phyloP scores from a whole-genome alignment of 2,888 invertebrate species.

The Aleiodes alternator region DNA sequence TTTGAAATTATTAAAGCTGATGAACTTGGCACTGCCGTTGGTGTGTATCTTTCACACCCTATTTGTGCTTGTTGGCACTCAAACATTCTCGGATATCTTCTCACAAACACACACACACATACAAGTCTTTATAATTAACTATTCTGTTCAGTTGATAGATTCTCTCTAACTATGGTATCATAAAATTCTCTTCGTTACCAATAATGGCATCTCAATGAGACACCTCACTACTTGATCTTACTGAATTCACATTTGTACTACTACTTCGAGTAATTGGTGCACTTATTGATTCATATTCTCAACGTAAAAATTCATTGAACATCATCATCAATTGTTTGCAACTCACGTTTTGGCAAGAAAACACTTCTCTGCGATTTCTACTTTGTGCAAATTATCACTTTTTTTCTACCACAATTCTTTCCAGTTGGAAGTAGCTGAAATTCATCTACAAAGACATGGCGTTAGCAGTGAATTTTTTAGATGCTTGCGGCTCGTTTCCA shows the following conservation, averaged over 20 bases:
- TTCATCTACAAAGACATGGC: conserved; percentile 31
- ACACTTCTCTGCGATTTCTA: neutral
- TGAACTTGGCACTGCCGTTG: neutral
- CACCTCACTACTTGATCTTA: too few relatives aligned
- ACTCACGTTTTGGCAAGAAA: too few relatives aligned
- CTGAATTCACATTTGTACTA: too few relatives aligned
- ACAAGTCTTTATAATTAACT: neutral
- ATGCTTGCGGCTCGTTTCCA: conserved; percentile 27
- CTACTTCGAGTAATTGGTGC: neutral
- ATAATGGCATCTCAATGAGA: too few relatives aligned
- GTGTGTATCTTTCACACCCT: neutral
- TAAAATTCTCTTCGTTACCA: too few relatives aligned
- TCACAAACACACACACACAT: too few relatives aligned
- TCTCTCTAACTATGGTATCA: too few relatives aligned
- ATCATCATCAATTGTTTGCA: too few relatives aligned
- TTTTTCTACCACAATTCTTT: neutral
- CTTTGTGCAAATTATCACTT: too few relatives aligned
- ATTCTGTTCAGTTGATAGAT: neutral
- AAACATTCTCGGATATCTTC: neutral
- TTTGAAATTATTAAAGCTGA: neutral
- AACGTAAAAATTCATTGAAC: too few relatives aligned
- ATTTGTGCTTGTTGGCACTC: neutral
- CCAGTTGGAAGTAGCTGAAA: neutral
- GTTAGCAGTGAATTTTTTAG: conserved; percentile 31
- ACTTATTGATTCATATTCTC: conserved; percentile 6